Conservation (phyloP, 2,888 invertebrate genomes). For the Aphelenchoides bicaudatus region DNA sequence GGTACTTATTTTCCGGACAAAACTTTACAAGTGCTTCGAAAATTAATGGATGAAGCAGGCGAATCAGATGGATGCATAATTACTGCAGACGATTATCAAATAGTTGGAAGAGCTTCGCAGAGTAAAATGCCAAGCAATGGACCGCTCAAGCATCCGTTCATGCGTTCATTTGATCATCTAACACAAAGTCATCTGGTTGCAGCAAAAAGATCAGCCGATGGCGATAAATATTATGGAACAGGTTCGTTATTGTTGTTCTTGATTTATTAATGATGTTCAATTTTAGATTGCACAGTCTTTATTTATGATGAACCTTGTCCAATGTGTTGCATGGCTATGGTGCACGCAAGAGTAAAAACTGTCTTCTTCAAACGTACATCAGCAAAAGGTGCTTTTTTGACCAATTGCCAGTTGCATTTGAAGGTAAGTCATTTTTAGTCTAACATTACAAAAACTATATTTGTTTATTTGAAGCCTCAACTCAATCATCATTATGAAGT, state of each 20-base stretch:
- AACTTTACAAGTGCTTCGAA: background rate
- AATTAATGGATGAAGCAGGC: background rate
- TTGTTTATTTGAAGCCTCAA: no score
- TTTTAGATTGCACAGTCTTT: constrained; percentile 15
- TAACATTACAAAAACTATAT: no score
- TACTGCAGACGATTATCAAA: background rate
- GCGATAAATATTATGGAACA: constrained; percentile 11
- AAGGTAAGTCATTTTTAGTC: no score
- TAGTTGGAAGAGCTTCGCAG: background rate
- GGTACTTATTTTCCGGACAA: constrained; percentile 15
- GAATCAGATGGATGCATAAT: constrained; percentile 10
- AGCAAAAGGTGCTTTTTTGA: constrained; percentile 15
- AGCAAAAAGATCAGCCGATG: constrained; percentile 5
- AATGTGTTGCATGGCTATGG: constrained; percentile 24
- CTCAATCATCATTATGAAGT: constrained; percentile 23
- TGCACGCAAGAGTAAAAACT: constrained; percentile 5
- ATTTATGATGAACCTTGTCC: constrained; percentile 17
- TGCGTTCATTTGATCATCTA: constrained; percentile 11
- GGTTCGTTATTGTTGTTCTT: constrained; percentile 3
- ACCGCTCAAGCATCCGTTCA: constrained; percentile 16
- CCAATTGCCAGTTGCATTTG: constrained; percentile 18
- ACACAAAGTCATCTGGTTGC: background rate
- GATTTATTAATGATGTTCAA: background rate
- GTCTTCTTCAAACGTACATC: constrained; percentile 16
- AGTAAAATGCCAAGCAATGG: background rate